Percentiles rank a stretch among this genome's conserved stretches.
Conservation (phyloP, 1,140 invertebrate species). For the Atta texana region DNA sequence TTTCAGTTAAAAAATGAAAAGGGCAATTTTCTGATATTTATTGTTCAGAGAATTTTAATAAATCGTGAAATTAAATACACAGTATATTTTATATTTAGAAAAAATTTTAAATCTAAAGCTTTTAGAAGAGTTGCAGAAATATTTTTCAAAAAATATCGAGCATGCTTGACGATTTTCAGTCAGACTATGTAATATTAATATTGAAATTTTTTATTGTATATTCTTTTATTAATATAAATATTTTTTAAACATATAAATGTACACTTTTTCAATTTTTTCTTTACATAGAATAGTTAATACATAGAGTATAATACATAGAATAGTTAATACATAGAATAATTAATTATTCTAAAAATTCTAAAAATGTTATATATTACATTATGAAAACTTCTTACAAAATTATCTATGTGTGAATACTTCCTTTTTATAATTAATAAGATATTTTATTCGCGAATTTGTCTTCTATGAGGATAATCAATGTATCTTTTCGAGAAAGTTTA, state of each 20-base stretch:
- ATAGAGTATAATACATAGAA: neutral
- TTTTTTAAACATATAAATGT: neutral
- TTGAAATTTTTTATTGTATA: neutral
- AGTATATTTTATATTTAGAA: too few species aligned
- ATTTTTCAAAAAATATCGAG: neutral
- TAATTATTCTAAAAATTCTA: neutral
- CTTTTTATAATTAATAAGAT: neutral
- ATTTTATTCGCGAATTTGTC: neutral
- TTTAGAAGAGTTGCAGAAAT: neutral
- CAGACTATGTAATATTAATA: neutral
- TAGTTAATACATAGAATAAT: neutral
- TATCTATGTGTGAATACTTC: neutral
- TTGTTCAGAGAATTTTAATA: neutral
- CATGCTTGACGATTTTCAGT: neutral
- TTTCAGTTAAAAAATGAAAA: constrained; percentile 18
- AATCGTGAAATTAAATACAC: neutral
- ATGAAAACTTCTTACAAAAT: neutral
- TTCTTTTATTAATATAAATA: neutral
- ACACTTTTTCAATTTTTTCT: neutral
- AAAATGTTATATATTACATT: neutral
- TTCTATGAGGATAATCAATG: neutral
- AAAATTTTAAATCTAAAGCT: neutral
- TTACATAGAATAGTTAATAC: neutral
- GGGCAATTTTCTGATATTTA: neutral
- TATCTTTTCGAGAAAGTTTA: neutral